These are phyloP conservation scores for Piliocolobus tephrosceles DNA, from an alignment of 2,113 vertebrate genomes.

Conservation along the genomic window DNA sequence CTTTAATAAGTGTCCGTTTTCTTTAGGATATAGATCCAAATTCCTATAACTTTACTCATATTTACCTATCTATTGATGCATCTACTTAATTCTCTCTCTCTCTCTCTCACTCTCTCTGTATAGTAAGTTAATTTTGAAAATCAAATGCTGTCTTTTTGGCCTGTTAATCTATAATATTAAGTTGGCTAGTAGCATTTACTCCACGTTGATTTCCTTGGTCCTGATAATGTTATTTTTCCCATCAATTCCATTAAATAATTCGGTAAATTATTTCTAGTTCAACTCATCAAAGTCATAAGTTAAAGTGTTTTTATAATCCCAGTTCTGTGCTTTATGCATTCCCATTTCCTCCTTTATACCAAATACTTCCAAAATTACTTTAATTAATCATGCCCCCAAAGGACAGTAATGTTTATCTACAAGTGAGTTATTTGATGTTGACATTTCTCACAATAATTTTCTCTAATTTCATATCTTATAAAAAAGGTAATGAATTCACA, in stretches of 20 bases:
- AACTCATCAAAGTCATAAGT: neutral
- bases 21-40: neutral
- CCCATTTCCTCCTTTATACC: neutral
- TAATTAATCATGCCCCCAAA: neutral
- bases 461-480: neutral
- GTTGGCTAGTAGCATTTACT: neutral
- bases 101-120: neutral
- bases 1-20: neutral
- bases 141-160: neutral
- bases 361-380: neutral
- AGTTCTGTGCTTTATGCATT: neutral
- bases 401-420: neutral
- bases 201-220: neutral
- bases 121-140: neutral
- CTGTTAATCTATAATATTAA: neutral
- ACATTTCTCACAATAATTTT: neutral
- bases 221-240: neutral
- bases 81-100: neutral
- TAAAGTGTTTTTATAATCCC: neutral
- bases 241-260: neutral
- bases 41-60: neutral
- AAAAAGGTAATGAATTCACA: neutral
- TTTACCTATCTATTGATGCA: too few relatives aligned
- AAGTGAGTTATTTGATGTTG: neutral
- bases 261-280: neutral